Evolutionary conservation across 92 coral and sea anemone genomes (phyloP).

Genomic region (Parazoanthus darwini): DNA sequence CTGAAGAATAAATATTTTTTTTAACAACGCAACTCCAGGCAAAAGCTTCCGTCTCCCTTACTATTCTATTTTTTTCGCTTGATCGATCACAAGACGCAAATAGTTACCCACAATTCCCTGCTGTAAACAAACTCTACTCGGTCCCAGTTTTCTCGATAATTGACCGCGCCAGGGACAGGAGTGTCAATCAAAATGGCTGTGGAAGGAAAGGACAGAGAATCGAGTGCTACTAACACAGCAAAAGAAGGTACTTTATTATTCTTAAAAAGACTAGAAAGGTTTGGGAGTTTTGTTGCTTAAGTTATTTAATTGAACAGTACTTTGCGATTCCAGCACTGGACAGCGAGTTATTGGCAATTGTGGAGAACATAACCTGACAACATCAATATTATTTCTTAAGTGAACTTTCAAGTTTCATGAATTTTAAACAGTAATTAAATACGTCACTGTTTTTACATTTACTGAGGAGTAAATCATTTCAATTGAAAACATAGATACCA

Average conservation of each 20-base stretch:
- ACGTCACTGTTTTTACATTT: background rate
- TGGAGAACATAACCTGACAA: background rate
- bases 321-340: background rate
- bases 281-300: background rate
- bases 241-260: slow-evolving; percentile 12
- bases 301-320: background rate
- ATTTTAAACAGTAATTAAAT: background rate
- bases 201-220: background rate
- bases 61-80: background rate
- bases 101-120: slow-evolving; percentile 18
- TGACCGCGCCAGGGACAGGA: background rate
- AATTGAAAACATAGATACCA: background rate
- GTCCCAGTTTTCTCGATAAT: background rate
- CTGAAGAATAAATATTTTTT: background rate
- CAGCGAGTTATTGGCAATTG: background rate
- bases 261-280: background rate
- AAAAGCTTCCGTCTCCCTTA: background rate
- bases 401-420: background rate
- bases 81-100: no score
- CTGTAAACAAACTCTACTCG: slow-evolving; percentile 6
- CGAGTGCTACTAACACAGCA: background rate
- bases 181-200: background rate
- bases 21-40: background rate
- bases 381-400: background rate
- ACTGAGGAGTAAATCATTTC: background rate